These are phyloP conservation scores for Theristicus caerulescens DNA, from an alignment of 2,113 vertebrate genomes.

Conservation along the genomic window DNA sequence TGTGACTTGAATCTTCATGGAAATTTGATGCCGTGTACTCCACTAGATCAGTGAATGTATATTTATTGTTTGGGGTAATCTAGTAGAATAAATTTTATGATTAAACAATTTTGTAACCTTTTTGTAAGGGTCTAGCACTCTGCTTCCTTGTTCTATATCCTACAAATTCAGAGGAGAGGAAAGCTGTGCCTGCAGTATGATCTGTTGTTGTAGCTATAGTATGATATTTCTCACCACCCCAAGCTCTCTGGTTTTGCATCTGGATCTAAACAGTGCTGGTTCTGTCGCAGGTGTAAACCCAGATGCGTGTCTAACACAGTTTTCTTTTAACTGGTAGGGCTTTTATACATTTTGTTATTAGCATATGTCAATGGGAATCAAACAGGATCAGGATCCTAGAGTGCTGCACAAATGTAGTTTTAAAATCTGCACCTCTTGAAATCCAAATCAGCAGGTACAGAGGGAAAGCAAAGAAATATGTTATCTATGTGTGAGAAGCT, in stretches of 20 bases:
- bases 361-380: background rate
- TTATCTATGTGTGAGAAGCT: background rate
- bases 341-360: background rate
- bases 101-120: background rate
- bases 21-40: background rate
- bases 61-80: background rate
- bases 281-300: background rate
- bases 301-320: background rate
- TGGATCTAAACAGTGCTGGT: background rate
- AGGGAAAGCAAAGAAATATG: background rate
- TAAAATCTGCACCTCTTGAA: background rate
- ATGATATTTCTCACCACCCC: background rate
- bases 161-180: background rate
- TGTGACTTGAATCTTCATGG: background rate
- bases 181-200: background rate
- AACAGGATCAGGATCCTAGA: background rate
- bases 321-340: background rate
- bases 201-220: background rate
- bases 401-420: background rate
- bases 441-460: background rate
- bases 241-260: background rate
- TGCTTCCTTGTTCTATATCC: background rate
- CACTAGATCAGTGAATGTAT: background rate
- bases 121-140: background rate
- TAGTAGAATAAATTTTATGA: background rate